These are phyloP conservation scores for Netelia virgata DNA, from an alignment of 2,888 invertebrate species.

Conservation along the genomic window DNA sequence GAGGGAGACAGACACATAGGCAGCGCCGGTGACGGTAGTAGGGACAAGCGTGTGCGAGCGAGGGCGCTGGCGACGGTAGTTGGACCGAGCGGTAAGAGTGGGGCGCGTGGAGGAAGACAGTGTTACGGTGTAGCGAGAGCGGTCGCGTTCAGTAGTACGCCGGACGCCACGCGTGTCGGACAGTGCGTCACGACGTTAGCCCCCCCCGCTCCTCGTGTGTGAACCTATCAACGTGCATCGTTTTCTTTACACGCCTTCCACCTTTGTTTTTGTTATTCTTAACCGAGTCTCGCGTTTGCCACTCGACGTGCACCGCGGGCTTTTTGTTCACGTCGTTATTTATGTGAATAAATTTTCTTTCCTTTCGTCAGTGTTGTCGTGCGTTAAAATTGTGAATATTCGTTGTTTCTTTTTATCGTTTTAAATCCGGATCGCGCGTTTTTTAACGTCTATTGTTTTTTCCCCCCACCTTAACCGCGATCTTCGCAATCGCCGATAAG, in stretches of 20 bases:
- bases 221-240: neutral
- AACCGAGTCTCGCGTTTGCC: too few species aligned
- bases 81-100: constrained; percentile 33
- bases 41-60: constrained; percentile 9
- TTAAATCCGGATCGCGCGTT: too few species aligned
- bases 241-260: neutral
- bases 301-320: too few species aligned
- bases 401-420: too few species aligned
- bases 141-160: constrained; percentile 75
- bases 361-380: too few species aligned
- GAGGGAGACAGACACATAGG: constrained; percentile 65
- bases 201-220: constrained; percentile 37
- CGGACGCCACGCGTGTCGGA: constrained; percentile 76
- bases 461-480: too few species aligned
- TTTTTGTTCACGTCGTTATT: too few species aligned
- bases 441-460: too few species aligned
- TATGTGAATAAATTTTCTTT: too few species aligned
- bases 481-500: too few species aligned
- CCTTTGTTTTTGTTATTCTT: too few species aligned
- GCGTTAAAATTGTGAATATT: too few species aligned
- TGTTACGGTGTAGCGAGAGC: constrained; percentile 26
- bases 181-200: constrained; percentile 60
- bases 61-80: constrained; percentile 3
- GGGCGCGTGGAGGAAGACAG: constrained; percentile 71
- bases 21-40: neutral